Conservation (phyloP, 2,113 vertebrate genomes). For the Sinocyclocheilus anophthalmus region DNA sequence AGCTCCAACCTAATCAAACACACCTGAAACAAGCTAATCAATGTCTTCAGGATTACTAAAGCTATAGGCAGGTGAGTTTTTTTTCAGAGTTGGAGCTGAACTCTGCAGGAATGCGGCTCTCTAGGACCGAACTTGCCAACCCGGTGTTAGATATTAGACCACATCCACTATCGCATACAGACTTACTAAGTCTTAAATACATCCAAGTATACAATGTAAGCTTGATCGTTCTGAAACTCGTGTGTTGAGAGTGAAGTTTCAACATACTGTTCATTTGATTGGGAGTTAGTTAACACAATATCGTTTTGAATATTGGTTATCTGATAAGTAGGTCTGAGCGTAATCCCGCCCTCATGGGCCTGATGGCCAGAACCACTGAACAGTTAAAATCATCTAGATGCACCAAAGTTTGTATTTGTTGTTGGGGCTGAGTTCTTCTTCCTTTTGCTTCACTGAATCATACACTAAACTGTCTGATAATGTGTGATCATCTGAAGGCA, state of each 20-base stretch:
- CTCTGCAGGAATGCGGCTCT: too few species aligned
- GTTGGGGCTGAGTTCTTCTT: too few species aligned
- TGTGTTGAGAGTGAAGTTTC: background rate
- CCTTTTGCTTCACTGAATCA: too few species aligned
- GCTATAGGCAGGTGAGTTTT: too few species aligned
- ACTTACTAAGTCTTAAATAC: background rate
- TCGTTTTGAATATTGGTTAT: background rate
- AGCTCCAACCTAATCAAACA: too few species aligned
- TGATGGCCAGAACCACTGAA: background rate
- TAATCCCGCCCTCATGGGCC: background rate
- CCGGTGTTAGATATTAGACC: too few species aligned
- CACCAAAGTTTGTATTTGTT: too few species aligned
- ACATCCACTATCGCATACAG: too few species aligned
- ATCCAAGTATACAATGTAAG: background rate
- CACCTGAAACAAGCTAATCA: too few species aligned
- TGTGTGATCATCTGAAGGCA: background rate
- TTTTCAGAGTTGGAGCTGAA: too few species aligned
- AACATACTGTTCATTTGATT: background rate
- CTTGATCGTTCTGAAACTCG: background rate
- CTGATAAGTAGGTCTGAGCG: background rate
- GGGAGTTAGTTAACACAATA: background rate
- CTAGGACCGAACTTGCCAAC: too few species aligned
- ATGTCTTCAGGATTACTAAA: too few species aligned
- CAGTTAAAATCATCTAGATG: background rate
- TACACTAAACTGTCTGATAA: background rate